Evolutionary conservation across 2,797 vertebrate genomes (phyloP).

Genomic region (Pagetopsis macropterus): DNA sequence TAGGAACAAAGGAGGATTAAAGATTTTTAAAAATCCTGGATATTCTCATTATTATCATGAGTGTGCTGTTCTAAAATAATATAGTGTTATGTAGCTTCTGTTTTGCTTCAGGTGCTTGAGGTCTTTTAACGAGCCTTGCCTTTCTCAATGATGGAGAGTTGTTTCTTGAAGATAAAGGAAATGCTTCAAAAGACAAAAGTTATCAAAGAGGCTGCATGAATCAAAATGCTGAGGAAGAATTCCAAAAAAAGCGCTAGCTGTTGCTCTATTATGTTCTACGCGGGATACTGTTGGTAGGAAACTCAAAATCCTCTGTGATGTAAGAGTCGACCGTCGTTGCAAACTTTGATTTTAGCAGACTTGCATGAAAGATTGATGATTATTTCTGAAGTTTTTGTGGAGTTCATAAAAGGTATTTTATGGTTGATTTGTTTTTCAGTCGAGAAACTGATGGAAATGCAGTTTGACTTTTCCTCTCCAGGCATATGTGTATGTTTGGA

Average conservation of each 20-base stretch:
- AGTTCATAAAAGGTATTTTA: background rate
- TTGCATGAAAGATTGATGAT: background rate
- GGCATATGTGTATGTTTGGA: slow-evolving; percentile 9
- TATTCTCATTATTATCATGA: slow-evolving; percentile 23
- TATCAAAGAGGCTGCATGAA: slow-evolving; percentile 18
- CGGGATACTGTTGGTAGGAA: background rate
- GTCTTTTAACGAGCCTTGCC: background rate
- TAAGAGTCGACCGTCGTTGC: background rate
- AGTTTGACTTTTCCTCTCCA: slow-evolving; percentile 15
- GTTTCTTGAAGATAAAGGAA: slow-evolving; percentile 22
- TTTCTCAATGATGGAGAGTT: background rate
- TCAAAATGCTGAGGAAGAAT: slow-evolving; percentile 28
- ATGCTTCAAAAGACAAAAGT: slow-evolving; percentile 21
- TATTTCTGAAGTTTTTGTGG: background rate
- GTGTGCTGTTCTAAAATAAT: slow-evolving; percentile 25
- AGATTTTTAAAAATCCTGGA: slow-evolving; percentile 18
- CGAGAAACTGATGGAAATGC: background rate
- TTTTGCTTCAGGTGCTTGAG: slow-evolving; percentile 3
- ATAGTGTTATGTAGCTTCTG: background rate
- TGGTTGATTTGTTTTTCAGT: background rate
- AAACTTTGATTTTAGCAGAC: background rate
- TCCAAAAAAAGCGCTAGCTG: slow-evolving; percentile 27
- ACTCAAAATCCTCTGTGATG: slow-evolving; percentile 9
- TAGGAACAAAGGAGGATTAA: slow-evolving; percentile 59
- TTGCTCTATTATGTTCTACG: slow-evolving; percentile 7